Evolutionary conservation across 2,113 vertebrate genomes (phyloP).

Genomic region (Callospermophilus lateralis): DNA sequence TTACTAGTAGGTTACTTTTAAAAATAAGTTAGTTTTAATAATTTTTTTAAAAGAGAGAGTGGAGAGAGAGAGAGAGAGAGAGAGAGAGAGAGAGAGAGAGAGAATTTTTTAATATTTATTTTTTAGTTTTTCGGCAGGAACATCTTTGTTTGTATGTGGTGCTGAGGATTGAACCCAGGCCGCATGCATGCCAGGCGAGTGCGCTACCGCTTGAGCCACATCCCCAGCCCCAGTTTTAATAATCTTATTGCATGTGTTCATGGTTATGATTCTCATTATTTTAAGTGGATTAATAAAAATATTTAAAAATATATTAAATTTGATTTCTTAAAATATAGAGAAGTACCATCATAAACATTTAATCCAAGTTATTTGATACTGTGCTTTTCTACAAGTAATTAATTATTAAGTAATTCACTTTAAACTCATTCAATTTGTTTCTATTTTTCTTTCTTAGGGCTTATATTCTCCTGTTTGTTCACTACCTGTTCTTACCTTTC

Average conservation of each 20-base stretch:
- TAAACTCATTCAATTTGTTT: not conserved
- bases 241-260: not conserved
- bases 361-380: not conserved
- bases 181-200: no score
- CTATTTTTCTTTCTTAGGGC: not conserved
- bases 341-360: not conserved
- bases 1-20: no score
- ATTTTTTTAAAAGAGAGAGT: no score
- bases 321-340: not conserved
- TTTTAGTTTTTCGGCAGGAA: no score
- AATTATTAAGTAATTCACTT: not conserved
- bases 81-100: no score
- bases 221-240: no score
- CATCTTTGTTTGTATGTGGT: no score
- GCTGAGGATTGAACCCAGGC: no score
- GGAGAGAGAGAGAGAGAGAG: no score
- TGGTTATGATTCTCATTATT: no score
- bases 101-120: no score
- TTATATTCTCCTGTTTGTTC: not conserved
- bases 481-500: not conserved
- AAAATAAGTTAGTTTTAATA: not conserved
- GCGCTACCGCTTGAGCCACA: no score
- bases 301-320: not conserved
- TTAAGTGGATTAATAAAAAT: not conserved
- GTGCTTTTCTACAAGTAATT: not conserved